A percentile compares a stretch with the other conserved stretches of the same genome.
These are phyloP conservation scores for Rhyzopertha dominica DNA, from an alignment of 1,140 invertebrate species.

Conservation along the genomic window DNA sequence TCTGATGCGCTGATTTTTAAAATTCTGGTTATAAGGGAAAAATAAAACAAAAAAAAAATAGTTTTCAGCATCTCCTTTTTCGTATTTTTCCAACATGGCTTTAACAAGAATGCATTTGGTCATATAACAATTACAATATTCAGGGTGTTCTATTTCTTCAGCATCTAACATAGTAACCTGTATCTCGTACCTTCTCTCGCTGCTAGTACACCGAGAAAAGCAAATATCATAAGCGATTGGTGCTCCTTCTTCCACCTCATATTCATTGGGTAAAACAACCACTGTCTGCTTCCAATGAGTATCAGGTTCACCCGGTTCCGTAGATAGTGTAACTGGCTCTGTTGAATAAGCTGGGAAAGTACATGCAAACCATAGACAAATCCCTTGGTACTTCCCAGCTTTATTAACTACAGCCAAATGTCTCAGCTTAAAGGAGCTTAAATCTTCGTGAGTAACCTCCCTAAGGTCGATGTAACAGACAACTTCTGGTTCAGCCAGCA, in stretches of 20 bases:
- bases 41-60: slow-evolving; percentile 9
- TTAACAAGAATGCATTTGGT: slow-evolving; percentile 73
- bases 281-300: slow-evolving; percentile 99
- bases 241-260: slow-evolving; percentile 51
- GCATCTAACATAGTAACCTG: slow-evolving; percentile 66
- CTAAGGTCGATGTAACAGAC: slow-evolving; percentile 56
- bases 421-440: slow-evolving; percentile 46
- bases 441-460: slow-evolving; percentile 48
- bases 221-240: slow-evolving; percentile 64
- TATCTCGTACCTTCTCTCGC: slow-evolving; percentile 60
- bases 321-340: slow-evolving; percentile 59
- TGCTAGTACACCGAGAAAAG: slow-evolving; percentile 50
- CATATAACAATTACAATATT: slow-evolving; percentile 70
- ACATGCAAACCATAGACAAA: slow-evolving; percentile 65
- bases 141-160: slow-evolving; percentile 63
- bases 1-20: too few relatives aligned
- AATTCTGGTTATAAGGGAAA: background rate
- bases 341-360: slow-evolving; percentile 44
- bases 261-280: slow-evolving; percentile 61
- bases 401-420: slow-evolving; percentile 50
- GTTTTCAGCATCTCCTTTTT: slow-evolving; percentile 23
- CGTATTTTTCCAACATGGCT: slow-evolving; percentile 52
- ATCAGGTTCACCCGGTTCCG: slow-evolving; percentile 64
- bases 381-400: slow-evolving; percentile 64
- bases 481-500: slow-evolving; percentile 52